Base-by-base conservation (phyloP, 2,797 vertebrate genomes). In the Iguana delicatissima region DNA sequence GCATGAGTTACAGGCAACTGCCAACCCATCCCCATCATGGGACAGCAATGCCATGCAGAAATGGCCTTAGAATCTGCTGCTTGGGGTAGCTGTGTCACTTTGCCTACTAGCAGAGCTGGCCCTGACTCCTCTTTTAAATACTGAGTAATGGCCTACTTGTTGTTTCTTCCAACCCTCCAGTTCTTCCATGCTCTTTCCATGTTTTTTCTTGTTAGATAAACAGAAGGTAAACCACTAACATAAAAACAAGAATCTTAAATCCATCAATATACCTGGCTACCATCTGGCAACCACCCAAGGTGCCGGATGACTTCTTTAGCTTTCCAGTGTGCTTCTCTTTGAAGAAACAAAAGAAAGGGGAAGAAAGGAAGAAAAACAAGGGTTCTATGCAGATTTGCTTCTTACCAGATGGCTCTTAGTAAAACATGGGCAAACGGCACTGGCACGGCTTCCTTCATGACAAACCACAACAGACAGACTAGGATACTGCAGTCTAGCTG, bases 201-300 rank as follows among this genome's bases (percentile, higher is more conserved):
- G 96, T 95, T 93, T 94, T 92, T 94, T 96, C 95, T 95, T 95
- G 95, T 94, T 95, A 93, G 52, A 91, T 8, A 93, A 97, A 89
- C 96, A 97, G 96, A 95, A 96, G 95, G 96, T 87, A 93, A 96
- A 96, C 94, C 95, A 96, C 80, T 93, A 95, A 94, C 95, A 96
- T 96, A 80, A 96, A 97, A 97, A 97, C 96, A 97, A 96, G 95
- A 96, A 96, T 96, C 95, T 96, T 96, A 94, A 96, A 96, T 97
- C 97, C 95, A 94, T 96, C 97, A 97, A 97, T 96, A 97, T 97
- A 98, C 97, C 97, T 98, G 97, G 96, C 96, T 97, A 96, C 96
- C 96, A 96, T 97, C 96, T 97, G 97, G 97, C 97, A 97, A 89
- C 92, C 93, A 42, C 96, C 97, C 96, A 94, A 96, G 96, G 96